Evolutionary conservation across 2,797 vertebrate genomes (phyloP).

Genomic region (Chelon labrosus): DNA sequence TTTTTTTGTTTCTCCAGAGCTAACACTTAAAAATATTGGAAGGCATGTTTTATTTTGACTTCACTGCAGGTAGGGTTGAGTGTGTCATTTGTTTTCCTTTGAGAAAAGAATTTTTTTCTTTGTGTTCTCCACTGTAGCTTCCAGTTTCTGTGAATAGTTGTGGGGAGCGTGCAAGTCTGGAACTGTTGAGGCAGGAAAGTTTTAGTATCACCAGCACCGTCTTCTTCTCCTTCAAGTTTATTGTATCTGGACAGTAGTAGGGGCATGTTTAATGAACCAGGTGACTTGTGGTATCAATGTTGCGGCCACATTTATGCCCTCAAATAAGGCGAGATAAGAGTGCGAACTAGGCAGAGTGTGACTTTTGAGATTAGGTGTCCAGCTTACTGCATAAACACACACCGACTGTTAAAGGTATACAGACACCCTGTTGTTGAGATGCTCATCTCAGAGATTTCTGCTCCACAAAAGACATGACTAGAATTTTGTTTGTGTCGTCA

Average conservation of each 20-base stretch:
- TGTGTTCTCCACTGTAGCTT: background rate
- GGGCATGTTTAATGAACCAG: constrained; percentile 20
- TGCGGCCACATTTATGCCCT: constrained; percentile 25
- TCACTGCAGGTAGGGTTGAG: background rate
- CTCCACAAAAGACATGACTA: background rate
- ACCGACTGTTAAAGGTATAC: background rate
- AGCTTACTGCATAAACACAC: background rate
- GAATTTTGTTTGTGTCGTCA: too few relatives aligned
- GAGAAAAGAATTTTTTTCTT: background rate
- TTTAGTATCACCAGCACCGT: background rate
- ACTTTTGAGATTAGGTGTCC: constrained; percentile 22
- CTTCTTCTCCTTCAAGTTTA: background rate
- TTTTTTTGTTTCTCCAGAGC: background rate
- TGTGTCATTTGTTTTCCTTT: background rate
- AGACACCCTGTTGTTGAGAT: background rate
- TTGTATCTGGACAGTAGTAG: background rate
- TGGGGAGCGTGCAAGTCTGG: constrained; percentile 19
- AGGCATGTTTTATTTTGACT: background rate
- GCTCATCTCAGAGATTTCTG: background rate
- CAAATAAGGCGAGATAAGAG: constrained; percentile 24
- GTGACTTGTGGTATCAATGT: background rate
- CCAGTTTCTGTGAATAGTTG: background rate
- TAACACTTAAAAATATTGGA: background rate
- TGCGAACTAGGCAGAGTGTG: constrained; percentile 10
- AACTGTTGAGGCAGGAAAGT: constrained; percentile 25